phyloP scores from a whole-genome alignment of 2,888 invertebrate species.

The Copidosoma aretas region DNA sequence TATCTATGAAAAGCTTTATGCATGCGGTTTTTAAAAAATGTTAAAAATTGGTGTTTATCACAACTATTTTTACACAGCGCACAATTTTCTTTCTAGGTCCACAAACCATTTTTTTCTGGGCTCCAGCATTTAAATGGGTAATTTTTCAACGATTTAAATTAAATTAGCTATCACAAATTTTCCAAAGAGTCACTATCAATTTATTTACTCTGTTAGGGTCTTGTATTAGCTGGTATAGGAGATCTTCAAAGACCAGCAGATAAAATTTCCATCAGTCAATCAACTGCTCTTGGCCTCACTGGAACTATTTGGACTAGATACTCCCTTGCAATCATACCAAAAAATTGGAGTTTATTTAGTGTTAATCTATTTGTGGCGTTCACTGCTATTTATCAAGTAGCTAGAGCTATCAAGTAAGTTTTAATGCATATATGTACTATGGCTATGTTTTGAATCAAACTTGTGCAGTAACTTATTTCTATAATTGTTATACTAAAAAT shows the following conservation, averaged over 20 bases:
- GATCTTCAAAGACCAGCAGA: constrained; percentile 90
- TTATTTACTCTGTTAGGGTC: constrained; percentile 65
- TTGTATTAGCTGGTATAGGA: constrained; percentile 88
- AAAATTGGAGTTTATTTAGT: constrained; percentile 92
- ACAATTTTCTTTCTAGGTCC: constrained; percentile 73
- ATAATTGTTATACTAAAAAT: constrained; percentile 2
- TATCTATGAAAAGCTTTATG: no score
- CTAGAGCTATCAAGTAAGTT: constrained; percentile 69
- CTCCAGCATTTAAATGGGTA: constrained; percentile 98
- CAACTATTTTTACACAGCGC: background rate
- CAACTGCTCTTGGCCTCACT: constrained; percentile 82
- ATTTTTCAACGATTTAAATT: constrained; percentile 60
- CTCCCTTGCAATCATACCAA: constrained; percentile 95
- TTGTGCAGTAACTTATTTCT: background rate
- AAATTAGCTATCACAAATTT: no score
- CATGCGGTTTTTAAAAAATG: no score
- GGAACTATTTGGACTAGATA: constrained; percentile 95
- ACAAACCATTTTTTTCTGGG: constrained; percentile 99
- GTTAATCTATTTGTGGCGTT: constrained; percentile 96
- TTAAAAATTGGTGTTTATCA: no score
- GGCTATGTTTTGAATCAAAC: background rate
- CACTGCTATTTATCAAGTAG: constrained; percentile 85
- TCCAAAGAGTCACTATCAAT: no score
- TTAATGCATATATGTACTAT: background rate
- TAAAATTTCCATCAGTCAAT: constrained; percentile 83